A percentile compares a stretch with the other conserved stretches of the same genome.
phyloP scores from a whole-genome alignment of 1,140 invertebrate species.

The Brachionus asplanchnoidis region DNA sequence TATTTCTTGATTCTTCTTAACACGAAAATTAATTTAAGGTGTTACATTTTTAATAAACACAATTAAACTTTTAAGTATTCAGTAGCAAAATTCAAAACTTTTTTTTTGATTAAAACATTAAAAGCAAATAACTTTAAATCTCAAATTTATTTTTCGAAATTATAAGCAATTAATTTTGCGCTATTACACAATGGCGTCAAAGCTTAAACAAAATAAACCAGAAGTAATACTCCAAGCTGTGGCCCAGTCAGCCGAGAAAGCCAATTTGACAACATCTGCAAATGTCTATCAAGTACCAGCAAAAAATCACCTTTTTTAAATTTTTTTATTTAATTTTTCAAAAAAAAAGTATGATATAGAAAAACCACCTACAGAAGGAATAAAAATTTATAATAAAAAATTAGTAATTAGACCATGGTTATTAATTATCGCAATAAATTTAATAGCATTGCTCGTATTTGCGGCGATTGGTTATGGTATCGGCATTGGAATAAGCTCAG shows the following conservation, averaged over 20 bases:
- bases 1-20: too few relatives aligned
- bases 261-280: not conserved
- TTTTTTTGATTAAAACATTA: not conserved
- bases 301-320: not conserved
- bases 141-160: not conserved
- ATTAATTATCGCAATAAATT: not conserved
- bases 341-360: not conserved
- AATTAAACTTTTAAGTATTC: not conserved
- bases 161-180: not conserved
- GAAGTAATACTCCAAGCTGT: not conserved
- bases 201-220: not conserved
- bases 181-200: not conserved
- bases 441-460: not conserved
- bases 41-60: not conserved
- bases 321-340: too few relatives aligned
- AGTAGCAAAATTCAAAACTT: not conserved
- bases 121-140: not conserved
- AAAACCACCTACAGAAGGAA: not conserved
- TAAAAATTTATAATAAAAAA: not conserved
- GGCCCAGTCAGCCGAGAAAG: not conserved
- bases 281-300: not conserved
- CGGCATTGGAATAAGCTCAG: not conserved
- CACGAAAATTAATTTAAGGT: too few relatives aligned
- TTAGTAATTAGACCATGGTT: conserved; percentile 9
- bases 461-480: not conserved